phyloP scores from a whole-genome alignment of 2,113 vertebrate genomes.

The Riparia riparia region DNA sequence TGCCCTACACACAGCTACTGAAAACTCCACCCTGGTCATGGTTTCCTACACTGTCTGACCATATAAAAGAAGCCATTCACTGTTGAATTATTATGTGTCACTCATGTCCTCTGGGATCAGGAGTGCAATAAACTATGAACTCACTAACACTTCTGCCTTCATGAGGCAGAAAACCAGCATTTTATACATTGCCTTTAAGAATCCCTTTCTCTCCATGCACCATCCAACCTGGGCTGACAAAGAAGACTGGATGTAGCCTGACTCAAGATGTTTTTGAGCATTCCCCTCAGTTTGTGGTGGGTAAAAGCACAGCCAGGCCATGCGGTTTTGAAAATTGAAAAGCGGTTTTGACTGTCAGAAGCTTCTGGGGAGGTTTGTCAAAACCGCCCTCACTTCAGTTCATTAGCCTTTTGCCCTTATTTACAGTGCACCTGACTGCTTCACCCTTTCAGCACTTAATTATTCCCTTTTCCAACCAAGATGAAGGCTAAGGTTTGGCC shows the following conservation, averaged over 20 bases:
- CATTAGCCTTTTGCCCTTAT: slow-evolving; percentile 12
- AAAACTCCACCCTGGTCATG: background rate
- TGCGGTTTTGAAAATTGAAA: background rate
- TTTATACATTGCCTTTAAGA: background rate
- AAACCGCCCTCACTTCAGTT: background rate
- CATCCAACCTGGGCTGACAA: background rate
- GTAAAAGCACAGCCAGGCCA: background rate
- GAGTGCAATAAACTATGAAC: slow-evolving; percentile 9
- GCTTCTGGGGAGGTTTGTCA: background rate
- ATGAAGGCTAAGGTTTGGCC: slow-evolving; percentile 23
- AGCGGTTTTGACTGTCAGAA: background rate
- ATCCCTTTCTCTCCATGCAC: background rate
- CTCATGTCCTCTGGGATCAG: background rate
- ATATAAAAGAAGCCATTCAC: background rate
- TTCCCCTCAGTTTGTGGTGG: background rate
- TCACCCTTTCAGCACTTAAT: slow-evolving; percentile 24
- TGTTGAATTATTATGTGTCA: background rate
- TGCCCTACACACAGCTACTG: background rate
- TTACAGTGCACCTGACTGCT: background rate
- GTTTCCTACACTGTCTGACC: background rate
- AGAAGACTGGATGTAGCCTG: background rate
- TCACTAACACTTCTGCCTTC: background rate
- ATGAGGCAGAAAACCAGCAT: background rate
- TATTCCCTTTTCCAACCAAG: slow-evolving; percentile 8
- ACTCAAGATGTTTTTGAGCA: background rate